Conservation (phyloP, 2,888 invertebrate genomes). For the Pemphredon lugubris region DNA sequence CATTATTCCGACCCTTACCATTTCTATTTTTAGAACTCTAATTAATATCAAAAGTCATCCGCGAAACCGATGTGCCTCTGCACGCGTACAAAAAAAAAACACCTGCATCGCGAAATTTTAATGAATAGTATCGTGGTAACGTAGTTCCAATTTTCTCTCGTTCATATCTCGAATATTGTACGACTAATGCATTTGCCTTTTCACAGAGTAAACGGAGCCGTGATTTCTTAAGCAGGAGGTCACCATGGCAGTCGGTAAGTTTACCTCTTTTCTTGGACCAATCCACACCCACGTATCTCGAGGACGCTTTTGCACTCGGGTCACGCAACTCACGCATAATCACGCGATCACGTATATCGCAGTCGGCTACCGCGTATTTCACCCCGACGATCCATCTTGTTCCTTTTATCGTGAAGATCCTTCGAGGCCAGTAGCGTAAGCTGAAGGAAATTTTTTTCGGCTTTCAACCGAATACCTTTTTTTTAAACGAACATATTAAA, state of each 20-base stretch:
- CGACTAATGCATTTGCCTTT: too few relatives aligned
- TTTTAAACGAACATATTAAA: too few relatives aligned
- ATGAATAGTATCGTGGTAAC: too few relatives aligned
- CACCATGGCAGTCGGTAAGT: slow-evolving; percentile 74
- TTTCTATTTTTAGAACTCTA: too few relatives aligned
- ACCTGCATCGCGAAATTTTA: too few relatives aligned
- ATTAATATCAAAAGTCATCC: too few relatives aligned
- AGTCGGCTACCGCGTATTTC: slow-evolving; percentile 60
- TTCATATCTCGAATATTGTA: too few relatives aligned
- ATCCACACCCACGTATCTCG: slow-evolving; percentile 48
- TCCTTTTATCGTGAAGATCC: slow-evolving; percentile 17
- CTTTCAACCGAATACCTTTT: too few relatives aligned
- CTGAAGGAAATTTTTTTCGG: slow-evolving; percentile 13
- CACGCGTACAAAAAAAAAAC: too few relatives aligned
- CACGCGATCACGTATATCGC: slow-evolving; percentile 59
- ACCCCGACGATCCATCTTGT: slow-evolving; percentile 40
- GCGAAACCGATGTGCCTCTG: too few relatives aligned
- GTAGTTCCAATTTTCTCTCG: too few relatives aligned
- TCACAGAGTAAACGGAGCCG: slow-evolving; percentile 34
- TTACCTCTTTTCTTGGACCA: slow-evolving; percentile 38
- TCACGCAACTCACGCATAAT: slow-evolving; percentile 71
- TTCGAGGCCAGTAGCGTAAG: not conserved
- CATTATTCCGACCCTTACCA: too few relatives aligned
- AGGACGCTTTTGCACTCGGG: slow-evolving; percentile 55
- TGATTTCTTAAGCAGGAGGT: slow-evolving; percentile 49